Evolutionary conservation across 2,797 vertebrate species (phyloP).

Genomic region (Malurus splendens): DNA sequence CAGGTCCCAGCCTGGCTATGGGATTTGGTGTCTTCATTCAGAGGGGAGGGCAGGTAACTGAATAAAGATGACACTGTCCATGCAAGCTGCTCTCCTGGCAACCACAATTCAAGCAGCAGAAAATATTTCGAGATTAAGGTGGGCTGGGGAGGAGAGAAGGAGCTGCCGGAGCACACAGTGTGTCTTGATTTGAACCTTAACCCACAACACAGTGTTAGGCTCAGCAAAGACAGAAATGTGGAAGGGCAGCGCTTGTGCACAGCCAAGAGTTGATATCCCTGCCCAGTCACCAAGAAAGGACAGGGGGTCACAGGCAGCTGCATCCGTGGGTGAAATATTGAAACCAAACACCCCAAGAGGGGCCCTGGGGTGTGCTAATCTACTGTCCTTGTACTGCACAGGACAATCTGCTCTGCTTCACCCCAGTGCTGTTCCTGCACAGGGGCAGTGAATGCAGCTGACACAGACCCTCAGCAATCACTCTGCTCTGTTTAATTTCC

Average conservation of each 20-base stretch:
- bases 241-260: background rate
- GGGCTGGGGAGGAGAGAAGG: background rate
- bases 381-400: background rate
- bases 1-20: background rate
- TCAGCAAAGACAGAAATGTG: background rate
- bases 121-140: background rate
- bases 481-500: background rate
- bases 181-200: too few species aligned
- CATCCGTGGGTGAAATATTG: background rate
- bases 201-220: background rate
- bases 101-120: background rate
- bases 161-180: background rate
- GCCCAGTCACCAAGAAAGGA: background rate
- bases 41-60: background rate
- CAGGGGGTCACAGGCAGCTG: background rate
- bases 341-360: background rate
- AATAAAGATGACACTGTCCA: background rate
- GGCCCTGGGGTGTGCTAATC: background rate
- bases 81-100: background rate
- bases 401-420: rapidly evolving
- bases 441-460: background rate
- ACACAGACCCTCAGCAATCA: background rate
- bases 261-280: background rate
- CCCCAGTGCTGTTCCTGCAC: background rate
- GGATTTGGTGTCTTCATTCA: background rate